phyloP scores from a whole-genome alignment of 2,888 invertebrate genomes.

The Norana najaformis region DNA sequence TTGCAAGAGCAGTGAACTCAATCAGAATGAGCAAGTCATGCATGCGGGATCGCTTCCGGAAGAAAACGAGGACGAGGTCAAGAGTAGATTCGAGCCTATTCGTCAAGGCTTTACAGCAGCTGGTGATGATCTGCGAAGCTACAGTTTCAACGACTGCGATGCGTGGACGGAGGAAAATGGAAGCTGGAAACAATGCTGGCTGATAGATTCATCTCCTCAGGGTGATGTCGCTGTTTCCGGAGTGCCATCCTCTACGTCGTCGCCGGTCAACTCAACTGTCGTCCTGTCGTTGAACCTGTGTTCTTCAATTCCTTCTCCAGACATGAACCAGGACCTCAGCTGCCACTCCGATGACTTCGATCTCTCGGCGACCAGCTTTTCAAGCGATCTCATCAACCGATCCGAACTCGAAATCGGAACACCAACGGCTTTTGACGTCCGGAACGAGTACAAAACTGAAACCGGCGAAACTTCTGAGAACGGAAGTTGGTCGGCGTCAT shows the following conservation, averaged over 20 bases:
- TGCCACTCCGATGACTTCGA: not conserved
- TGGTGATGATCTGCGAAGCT: not conserved
- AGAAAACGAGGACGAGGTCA: not conserved
- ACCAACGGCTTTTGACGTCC: not conserved
- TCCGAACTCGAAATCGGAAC: not conserved
- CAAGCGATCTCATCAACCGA: not conserved
- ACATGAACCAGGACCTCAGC: not conserved
- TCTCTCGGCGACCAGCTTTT: not conserved
- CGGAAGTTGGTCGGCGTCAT: not conserved
- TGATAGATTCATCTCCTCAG: not conserved
- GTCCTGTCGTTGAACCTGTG: not conserved
- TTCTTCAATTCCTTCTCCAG: not conserved
- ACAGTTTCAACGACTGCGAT: not conserved
- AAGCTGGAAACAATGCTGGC: not conserved
- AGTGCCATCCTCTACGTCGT: not conserved
- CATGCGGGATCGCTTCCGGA: not conserved
- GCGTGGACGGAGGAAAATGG: not conserved
- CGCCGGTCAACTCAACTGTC: not conserved
- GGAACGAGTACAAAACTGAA: not conserved
- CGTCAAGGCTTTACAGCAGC: not conserved
- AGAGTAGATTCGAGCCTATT: not conserved
- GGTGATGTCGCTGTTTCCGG: not conserved
- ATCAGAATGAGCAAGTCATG: not conserved
- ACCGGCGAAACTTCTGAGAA: not conserved
- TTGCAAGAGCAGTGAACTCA: not conserved